Evolutionary conservation across 2,888 invertebrate species (phyloP).

Genomic region (Melanostoma scalare): DNA sequence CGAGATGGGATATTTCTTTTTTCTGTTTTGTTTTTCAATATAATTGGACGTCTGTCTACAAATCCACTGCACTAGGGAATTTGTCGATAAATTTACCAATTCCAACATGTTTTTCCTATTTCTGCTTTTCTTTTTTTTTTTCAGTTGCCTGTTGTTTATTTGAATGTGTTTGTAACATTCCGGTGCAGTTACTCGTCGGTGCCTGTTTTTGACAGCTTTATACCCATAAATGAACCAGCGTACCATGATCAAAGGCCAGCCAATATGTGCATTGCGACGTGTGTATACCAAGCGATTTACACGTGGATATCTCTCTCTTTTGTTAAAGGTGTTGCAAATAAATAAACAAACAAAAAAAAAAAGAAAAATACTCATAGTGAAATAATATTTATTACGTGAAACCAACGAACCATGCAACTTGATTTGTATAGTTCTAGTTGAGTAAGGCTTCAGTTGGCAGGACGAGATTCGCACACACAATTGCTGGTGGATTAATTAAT

Average conservation of each 20-base stretch:
- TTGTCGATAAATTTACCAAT: slow-evolving; percentile 36
- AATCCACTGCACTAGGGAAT: slow-evolving; percentile 21
- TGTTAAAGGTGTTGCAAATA: slow-evolving; percentile 27
- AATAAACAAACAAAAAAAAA: slow-evolving; percentile 14
- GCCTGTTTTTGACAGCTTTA: slow-evolving; percentile 59
- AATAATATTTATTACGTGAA: slow-evolving; percentile 59
- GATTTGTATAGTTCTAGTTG: slow-evolving; percentile 53
- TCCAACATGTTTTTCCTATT: background rate
- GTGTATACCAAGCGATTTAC: slow-evolving; percentile 1
- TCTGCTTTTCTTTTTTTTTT: background rate
- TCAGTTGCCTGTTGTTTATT: background rate
- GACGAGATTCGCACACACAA: slow-evolving; percentile 16
- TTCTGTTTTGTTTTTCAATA: slow-evolving; percentile 1
- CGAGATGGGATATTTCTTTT: slow-evolving; percentile 7
- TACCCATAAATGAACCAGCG: slow-evolving; percentile 47
- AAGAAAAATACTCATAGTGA: slow-evolving; percentile 30
- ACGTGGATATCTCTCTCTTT: slow-evolving; percentile 6
- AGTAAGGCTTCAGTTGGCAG: background rate
- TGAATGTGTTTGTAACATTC: slow-evolving; percentile 22
- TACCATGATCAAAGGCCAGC: slow-evolving; percentile 40
- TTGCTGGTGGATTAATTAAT: slow-evolving; percentile 56
- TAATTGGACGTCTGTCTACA: slow-evolving; percentile 56
- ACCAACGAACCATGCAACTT: slow-evolving; percentile 36
- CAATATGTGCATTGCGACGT: slow-evolving; percentile 35
- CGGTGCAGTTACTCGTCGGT: background rate